A percentile compares a stretch with the other conserved stretches of the same genome.
These are phyloP conservation scores for Periophthalmus magnuspinnatus DNA, from an alignment of 2,797 vertebrate genomes.

Conservation along the genomic window DNA sequence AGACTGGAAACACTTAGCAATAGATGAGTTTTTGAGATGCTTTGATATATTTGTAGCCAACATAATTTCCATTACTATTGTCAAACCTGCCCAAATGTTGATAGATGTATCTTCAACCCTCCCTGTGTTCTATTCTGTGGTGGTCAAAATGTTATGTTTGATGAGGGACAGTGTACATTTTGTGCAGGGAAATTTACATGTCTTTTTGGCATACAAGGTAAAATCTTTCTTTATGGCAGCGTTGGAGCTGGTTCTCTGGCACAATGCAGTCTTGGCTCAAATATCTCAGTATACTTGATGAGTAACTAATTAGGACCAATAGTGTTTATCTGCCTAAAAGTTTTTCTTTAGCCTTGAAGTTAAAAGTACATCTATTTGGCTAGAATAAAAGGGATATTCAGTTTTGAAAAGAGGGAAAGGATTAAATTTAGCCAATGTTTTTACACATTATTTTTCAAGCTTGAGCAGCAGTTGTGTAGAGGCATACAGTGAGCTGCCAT, in stretches of 20 bases:
- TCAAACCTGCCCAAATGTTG: neutral
- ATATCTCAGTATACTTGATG: constrained; percentile 12
- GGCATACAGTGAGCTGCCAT: constrained; percentile 38
- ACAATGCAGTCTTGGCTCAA: constrained; percentile 31
- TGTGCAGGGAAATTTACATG: constrained; percentile 54
- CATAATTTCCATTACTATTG: neutral
- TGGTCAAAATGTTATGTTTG: neutral
- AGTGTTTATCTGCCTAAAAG: constrained; percentile 5
- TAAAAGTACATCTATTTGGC: constrained; percentile 23
- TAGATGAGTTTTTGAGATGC: neutral
- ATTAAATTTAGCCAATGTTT: constrained; percentile 22
- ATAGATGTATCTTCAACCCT: neutral
- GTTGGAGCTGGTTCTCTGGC: constrained; percentile 50
- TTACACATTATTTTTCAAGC: constrained; percentile 18
- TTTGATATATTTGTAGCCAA: neutral
- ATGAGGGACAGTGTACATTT: constrained; percentile 51
- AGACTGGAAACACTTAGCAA: neutral
- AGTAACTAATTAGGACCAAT: constrained; percentile 27
- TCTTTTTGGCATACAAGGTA: constrained; percentile 49
- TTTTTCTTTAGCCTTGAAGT: neutral
- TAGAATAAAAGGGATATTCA: constrained; percentile 19
- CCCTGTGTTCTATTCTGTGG: neutral
- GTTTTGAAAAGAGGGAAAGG: constrained; percentile 21
- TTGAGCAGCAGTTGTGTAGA: constrained; percentile 23
- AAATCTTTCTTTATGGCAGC: constrained; percentile 53